phyloP scores from a whole-genome alignment of 1,140 invertebrate genomes.

The Trichoplusia ni region DNA sequence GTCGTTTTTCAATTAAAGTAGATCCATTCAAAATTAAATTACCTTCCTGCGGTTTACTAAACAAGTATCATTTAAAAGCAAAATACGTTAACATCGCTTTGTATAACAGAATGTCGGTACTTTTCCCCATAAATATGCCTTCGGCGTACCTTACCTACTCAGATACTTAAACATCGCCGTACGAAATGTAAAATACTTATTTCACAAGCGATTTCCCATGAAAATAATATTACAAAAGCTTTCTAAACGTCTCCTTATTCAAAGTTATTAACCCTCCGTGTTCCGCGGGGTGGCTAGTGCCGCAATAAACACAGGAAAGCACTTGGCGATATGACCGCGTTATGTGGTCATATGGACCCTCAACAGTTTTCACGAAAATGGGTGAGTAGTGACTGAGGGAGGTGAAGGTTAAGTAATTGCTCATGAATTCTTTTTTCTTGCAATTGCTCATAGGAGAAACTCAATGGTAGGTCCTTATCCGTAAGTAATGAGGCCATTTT shows the following conservation, averaged over 20 bases:
- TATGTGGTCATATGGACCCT: constrained; percentile 5
- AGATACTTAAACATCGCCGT: not conserved
- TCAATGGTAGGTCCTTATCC: no score
- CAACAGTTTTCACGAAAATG: not conserved
- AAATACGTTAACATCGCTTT: no score
- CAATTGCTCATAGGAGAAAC: no score
- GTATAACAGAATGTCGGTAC: no score
- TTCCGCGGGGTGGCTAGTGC: not conserved
- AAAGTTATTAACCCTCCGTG: constrained; percentile 20
- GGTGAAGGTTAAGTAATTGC: constrained; percentile 1
- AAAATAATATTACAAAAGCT: constrained; percentile 19
- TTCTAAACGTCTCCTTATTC: constrained; percentile 18
- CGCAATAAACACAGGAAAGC: constrained; percentile 45
- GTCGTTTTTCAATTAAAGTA: no score
- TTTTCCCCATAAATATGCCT: no score
- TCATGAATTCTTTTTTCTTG: no score
- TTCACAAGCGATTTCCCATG: not conserved
- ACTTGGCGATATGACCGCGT: constrained; percentile 31
- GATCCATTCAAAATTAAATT: no score
- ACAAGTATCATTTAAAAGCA: no score
- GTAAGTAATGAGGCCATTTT: no score
- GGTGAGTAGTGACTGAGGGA: not conserved
- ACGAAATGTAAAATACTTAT: not conserved
- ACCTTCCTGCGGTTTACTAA: no score
- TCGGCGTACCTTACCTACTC: no score